Evolutionary conservation across 2,888 invertebrate genomes (phyloP).

Genomic region (Drosophila mulleri): DNA sequence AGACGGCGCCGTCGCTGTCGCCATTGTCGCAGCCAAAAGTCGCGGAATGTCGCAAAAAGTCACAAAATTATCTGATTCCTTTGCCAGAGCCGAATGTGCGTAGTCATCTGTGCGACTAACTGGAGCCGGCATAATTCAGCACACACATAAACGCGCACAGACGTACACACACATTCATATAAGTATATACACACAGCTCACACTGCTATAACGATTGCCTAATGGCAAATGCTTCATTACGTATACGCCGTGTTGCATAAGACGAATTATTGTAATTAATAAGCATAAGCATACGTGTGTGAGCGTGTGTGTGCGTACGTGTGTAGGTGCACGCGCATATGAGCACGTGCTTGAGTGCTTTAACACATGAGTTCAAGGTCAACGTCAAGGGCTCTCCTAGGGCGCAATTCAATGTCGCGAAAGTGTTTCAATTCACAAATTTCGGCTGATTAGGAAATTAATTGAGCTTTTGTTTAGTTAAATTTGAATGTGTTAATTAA

Average conservation of each 20-base stretch:
- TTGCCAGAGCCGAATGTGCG: slow-evolving; percentile 56
- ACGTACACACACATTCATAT: not conserved
- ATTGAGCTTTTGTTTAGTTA: not conserved
- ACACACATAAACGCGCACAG: slow-evolving; percentile 13
- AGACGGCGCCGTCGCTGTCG: slow-evolving; percentile 58
- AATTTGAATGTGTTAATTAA: not conserved
- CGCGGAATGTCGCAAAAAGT: slow-evolving; percentile 25
- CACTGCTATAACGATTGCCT: not conserved
- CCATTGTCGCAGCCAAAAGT: slow-evolving; percentile 57
- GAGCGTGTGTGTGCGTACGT: not conserved
- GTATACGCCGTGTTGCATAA: slow-evolving; percentile 61
- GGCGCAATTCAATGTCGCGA: not conserved
- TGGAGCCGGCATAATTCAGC: slow-evolving; percentile 76
- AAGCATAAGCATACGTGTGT: not conserved
- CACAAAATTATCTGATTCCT: slow-evolving; percentile 36
- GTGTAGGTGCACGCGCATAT: not conserved
- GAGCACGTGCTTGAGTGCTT: slow-evolving; percentile 4
- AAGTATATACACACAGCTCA: not conserved
- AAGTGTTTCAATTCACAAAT: not conserved
- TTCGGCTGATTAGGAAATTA: not conserved
- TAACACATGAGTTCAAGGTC: slow-evolving; percentile 23
- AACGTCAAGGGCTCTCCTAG: slow-evolving; percentile 6
- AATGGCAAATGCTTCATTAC: slow-evolving; percentile 41
- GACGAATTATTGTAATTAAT: slow-evolving; percentile 31
- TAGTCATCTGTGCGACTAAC: slow-evolving; percentile 76